Base-by-base conservation (phyloP, 2,888 invertebrate genomes). In the Achlya flavicornis region DNA sequence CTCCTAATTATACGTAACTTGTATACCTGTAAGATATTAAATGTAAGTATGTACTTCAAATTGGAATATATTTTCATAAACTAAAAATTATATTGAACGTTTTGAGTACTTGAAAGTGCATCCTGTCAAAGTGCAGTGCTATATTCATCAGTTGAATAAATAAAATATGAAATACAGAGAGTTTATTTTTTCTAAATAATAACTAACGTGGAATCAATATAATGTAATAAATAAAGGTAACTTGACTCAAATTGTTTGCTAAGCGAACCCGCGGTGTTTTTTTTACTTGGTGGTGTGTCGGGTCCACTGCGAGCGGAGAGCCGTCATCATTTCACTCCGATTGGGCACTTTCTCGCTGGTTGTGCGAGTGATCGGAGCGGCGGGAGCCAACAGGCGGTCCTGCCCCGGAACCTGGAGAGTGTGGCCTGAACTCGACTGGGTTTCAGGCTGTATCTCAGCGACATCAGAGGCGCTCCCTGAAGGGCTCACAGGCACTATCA, bases 321-420 rank as follows among this genome's bases (percentile, higher is more conserved):
- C 97, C 33, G 96, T 96, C 97, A 97, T 97, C 84, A 97, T 94
- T 84, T 97, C 97, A 87, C 96, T 97, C 63, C 97, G 95, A 82
- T 97, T 96, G 6, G 97, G 97, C 67, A 97, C 96, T 86, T 97
- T 97, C 80, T 97, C 98, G 89, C 97, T 97, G 41, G 97, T 97
- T 61, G 97, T 96, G 73, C 98, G 94, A 0, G 96, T 96, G 71
- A 97, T 97, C 58, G 95, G 95, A 6, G 95, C 94, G 3, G 95
- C 94, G 32, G 95, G 95, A 43, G 95, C 95, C 11, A 78, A 91
- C 80, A 67, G 91, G 68, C 75, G 92, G 0, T 77, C 80, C 84
- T 72, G 86, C 72, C 78, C 92, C 69, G 89, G 94, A 46, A 96
- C 94, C 65, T 95, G 94, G 32, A 96, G 86, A 53, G 95, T 94